phyloP scores from a whole-genome alignment of 2,797 vertebrate species.

The Halcyon smyrnensis region DNA sequence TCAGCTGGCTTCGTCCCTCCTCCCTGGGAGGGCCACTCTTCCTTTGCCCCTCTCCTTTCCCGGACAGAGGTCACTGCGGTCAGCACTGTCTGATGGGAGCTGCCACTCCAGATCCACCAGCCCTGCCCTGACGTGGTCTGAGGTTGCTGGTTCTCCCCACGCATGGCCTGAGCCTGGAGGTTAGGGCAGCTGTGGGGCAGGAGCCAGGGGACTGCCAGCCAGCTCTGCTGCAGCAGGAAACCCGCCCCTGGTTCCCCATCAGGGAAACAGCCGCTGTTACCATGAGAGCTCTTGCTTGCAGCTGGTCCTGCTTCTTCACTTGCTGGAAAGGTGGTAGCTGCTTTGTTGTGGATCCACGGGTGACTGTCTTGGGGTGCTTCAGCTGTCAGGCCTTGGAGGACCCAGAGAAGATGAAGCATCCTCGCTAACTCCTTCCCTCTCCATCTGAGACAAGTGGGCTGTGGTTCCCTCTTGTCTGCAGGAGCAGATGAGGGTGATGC shows the following conservation, averaged over 20 bases:
- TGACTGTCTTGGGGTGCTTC: not conserved
- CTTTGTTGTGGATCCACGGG: not conserved
- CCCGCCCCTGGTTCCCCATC: not conserved
- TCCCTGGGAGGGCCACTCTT: not conserved
- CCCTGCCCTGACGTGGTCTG: not conserved
- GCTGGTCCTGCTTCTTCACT: not conserved
- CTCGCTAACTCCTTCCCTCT: not conserved
- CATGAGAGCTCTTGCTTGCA: not conserved
- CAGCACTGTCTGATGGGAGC: conserved; percentile 57
- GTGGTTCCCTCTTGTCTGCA: not conserved
- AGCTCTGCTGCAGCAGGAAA: not conserved
- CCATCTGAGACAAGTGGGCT: not conserved
- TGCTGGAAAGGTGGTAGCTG: rapidly evolving
- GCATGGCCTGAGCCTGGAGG: not conserved
- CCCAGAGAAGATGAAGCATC: not conserved
- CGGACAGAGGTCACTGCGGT: conserved; percentile 57
- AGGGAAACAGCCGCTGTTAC: not conserved
- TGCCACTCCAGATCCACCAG: not conserved
- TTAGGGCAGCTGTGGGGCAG: not conserved
- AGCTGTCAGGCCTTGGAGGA: not conserved
- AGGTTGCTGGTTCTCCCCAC: not conserved
- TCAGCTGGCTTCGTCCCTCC: not conserved
- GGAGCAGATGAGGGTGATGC: not conserved
- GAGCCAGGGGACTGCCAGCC: not conserved
- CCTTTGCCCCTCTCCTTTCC: conserved; percentile 32